Base-by-base conservation (phyloP, 2,888 invertebrate species). In the Chalcis sispes region DNA sequence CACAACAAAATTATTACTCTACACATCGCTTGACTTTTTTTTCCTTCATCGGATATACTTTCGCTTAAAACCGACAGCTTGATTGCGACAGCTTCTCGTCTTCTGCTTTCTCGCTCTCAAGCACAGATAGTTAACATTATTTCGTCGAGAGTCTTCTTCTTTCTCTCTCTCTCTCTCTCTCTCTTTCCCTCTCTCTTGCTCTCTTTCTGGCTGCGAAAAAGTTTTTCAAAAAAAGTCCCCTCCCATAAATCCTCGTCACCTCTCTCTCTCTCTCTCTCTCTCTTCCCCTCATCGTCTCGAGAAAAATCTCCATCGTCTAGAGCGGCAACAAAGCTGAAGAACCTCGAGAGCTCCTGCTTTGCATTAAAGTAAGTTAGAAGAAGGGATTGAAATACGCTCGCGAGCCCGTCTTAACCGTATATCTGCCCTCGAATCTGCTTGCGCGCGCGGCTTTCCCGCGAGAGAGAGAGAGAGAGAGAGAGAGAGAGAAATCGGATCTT, bases 301-400 rank as follows among this genome's bases (percentile, higher is more conserved):
- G 10, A 36, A 10, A 36, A 36, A 36, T 36, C 4, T 36, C n/a
- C n/a, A 36, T 15, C n/a, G 10, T 54, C 48, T 15, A 48, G 13
- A 0, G 10, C 25, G 18, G 13, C 32, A 65, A 18, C 50, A 52
- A 65, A 52, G 46, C 10, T 36, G 46, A 46, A 46, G 27, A 29
- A n/a, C 8, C 13, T 4, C 13, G 23, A 50, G 23, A 52, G 27
- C n/a, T n/a, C n/a, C n/a, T n/a, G n/a, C n/a, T n/a, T n/a, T n/a
- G n/a, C n/a, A n/a, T n/a, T n/a, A 54, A 27, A 59, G 58, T 20
- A 59, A 50, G n/a, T n/a, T 25, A 66, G 69, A 73, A 61, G 48
- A 48, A 67, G 20, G 42, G 75, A 75, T 75, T 75, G 75, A 75
- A 75, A 75, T 75, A 75, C 75, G 65, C 70, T 36, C 50, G 48